Conservation (phyloP, 2,113 vertebrate genomes). For the Silurus glanis region DNA sequence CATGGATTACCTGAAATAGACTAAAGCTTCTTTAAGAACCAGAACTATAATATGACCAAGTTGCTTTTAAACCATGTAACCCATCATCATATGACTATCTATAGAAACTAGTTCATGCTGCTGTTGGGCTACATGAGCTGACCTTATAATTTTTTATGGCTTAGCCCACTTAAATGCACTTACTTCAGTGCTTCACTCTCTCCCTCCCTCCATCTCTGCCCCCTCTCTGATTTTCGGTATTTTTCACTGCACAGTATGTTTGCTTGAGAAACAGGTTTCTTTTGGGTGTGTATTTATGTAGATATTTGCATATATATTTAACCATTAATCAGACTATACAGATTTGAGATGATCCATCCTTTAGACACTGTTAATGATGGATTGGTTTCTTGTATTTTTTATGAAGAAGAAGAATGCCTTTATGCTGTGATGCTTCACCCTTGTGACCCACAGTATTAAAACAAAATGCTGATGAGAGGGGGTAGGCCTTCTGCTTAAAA, state of each 20-base stretch:
- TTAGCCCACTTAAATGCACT: constrained; percentile 19
- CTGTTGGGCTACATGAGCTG: constrained; percentile 9
- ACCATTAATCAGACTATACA: constrained; percentile 12
- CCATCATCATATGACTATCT: constrained; percentile 30
- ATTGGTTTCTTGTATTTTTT: constrained; percentile 20
- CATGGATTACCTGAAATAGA: background rate
- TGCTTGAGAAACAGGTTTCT: background rate
- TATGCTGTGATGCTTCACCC: background rate
- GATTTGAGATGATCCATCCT: constrained; percentile 6
- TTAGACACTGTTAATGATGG: constrained; percentile 26
- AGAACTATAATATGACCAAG: background rate
- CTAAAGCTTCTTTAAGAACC: background rate
- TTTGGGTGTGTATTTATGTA: background rate
- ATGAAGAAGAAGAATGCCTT: background rate
- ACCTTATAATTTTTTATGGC: constrained; percentile 19
- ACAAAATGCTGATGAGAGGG: background rate
- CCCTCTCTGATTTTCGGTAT: background rate
- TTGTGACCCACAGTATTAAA: background rate
- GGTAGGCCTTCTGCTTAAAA: background rate
- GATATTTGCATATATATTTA: constrained; percentile 5
- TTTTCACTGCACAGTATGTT: background rate
- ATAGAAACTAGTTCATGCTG: constrained; percentile 43
- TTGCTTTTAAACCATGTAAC: background rate
- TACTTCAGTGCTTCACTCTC: background rate
- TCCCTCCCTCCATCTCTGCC: constrained; percentile 9